phyloP scores from a whole-genome alignment of 2,113 vertebrate species.

The Dendropsophus ebraccatus region DNA sequence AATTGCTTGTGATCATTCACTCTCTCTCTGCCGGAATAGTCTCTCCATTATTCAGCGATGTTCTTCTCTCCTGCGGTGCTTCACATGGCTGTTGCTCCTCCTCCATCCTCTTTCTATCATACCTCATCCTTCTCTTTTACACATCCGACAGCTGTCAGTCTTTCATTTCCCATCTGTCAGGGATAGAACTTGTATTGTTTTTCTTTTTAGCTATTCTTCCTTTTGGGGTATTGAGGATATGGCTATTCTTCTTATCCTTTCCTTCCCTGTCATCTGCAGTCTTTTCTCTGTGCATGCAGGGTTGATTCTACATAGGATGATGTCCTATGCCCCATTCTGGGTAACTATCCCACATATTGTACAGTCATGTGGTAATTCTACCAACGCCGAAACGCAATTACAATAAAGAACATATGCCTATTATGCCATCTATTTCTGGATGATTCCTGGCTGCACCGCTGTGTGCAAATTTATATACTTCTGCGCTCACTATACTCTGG shows the following conservation, averaged over 20 bases:
- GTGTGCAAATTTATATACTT: too few relatives aligned
- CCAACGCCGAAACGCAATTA: too few relatives aligned
- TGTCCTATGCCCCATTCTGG: too few relatives aligned
- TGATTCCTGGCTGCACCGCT: too few relatives aligned
- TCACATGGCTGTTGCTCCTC: neutral
- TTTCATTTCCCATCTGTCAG: slow-evolving; percentile 15
- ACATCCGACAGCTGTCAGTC: slow-evolving; percentile 24
- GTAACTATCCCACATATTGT: too few relatives aligned
- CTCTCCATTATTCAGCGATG: neutral
- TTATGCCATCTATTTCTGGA: too few relatives aligned
- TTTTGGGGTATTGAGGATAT: neutral
- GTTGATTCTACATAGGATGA: neutral
- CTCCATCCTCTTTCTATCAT: neutral
- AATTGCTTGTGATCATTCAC: slow-evolving; percentile 36
- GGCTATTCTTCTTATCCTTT: neutral
- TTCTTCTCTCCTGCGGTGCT: neutral
- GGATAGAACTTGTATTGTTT: neutral
- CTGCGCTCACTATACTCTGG: too few relatives aligned
- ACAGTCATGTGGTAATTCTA: neutral
- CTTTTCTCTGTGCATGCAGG: neutral
- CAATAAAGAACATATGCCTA: too few relatives aligned
- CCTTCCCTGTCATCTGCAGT: neutral
- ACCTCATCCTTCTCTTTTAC: neutral
- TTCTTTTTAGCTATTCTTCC: neutral
- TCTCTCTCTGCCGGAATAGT: neutral